Evolutionary conservation across 23 tunicate genomes (phyloP).

Genomic region (Corella eumyota): DNA sequence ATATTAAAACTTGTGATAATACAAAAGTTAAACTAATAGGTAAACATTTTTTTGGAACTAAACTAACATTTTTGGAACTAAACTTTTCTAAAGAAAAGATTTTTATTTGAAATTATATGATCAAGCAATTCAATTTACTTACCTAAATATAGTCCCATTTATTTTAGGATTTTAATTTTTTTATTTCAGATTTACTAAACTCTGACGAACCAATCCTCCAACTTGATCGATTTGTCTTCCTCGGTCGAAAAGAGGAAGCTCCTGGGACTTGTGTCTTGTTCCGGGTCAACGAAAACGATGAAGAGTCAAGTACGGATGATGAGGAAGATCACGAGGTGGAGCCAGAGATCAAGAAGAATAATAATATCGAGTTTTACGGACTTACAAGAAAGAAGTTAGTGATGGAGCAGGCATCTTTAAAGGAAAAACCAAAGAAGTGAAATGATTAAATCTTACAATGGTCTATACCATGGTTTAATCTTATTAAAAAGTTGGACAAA

Average conservation of each 20-base stretch:
- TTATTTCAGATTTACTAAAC: too few species aligned
- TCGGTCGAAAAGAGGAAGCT: conserved; percentile 49
- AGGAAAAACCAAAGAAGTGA: conserved; percentile 2
- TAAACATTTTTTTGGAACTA: too few species aligned
- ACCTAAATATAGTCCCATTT: too few species aligned
- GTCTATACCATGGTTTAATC: too few species aligned
- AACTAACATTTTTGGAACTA: too few species aligned
- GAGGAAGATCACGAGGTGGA: background rate
- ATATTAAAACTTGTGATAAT: conserved; percentile 18
- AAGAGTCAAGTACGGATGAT: conserved; percentile 3
- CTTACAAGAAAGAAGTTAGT: conserved; percentile 32
- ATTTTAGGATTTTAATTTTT: too few species aligned
- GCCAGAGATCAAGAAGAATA: background rate
- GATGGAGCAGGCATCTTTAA: conserved; percentile 18
- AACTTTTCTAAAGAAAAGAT: too few species aligned
- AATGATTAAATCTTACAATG: too few species aligned
- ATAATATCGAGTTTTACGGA: too few species aligned
- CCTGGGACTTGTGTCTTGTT: conserved; percentile 71
- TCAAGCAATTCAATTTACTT: too few species aligned
- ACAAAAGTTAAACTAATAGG: conserved; percentile 48
- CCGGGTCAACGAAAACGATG: conserved; percentile 9
- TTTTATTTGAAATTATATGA: too few species aligned
- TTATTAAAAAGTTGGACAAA: too few species aligned
- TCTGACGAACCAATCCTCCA: conserved; percentile 53
- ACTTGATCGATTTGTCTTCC: conserved; percentile 36